phyloP scores from a whole-genome alignment of 2,888 invertebrate genomes.

The Choristoneura rosaceana region DNA sequence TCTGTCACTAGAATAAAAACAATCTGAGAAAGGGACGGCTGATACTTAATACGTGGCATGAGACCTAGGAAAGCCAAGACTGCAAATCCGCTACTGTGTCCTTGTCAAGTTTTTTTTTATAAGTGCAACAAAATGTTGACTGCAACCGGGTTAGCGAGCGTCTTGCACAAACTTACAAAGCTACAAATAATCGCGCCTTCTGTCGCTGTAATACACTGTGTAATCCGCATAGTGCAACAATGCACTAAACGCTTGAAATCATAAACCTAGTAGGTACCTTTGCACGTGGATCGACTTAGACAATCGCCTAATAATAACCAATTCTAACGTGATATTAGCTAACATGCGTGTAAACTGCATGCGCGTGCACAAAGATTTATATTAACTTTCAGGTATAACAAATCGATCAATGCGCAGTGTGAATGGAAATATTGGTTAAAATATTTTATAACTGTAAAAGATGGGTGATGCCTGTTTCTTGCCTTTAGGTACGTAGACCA shows the following conservation, averaged over 20 bases:
- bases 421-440: neutral
- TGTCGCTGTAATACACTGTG: slow-evolving; percentile 20
- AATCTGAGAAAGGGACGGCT: too few species aligned
- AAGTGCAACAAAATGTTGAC: too few species aligned
- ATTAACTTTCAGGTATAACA: neutral
- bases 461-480: neutral
- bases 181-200: slow-evolving; percentile 11
- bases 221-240: slow-evolving; percentile 23
- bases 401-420: neutral
- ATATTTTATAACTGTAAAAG: neutral
- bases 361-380: neutral
- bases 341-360: slow-evolving; percentile 20
- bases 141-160: too few species aligned
- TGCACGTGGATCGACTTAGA: slow-evolving; percentile 59
- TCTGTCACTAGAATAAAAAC: too few species aligned
- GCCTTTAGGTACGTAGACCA: too few species aligned
- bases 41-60: too few species aligned
- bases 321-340: slow-evolving; percentile 18
- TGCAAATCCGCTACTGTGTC: too few species aligned
- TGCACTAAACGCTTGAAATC: slow-evolving; percentile 35
- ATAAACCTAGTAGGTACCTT: slow-evolving; percentile 36
- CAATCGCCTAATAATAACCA: slow-evolving; percentile 55
- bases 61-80: too few species aligned
- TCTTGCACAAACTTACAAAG: too few species aligned
- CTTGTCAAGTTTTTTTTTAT: too few species aligned